phyloP scores from a whole-genome alignment of 2,888 invertebrate genomes.

The Lasioglossum oenotherae region DNA sequence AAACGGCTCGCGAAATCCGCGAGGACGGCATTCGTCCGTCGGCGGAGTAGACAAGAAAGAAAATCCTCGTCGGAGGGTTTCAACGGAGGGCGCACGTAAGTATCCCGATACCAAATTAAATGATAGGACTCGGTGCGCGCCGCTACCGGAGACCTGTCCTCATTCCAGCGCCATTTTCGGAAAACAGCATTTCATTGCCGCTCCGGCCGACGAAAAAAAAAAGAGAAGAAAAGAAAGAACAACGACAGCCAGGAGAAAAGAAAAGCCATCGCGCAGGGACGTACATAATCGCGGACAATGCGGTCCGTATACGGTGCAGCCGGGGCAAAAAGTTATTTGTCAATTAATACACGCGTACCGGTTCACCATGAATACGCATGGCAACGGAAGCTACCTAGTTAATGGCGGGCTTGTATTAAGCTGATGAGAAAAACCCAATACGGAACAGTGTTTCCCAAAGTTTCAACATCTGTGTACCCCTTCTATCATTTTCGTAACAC shows the following conservation, averaged over 20 bases:
- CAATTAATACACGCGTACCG: conserved; percentile 76
- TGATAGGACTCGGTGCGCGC: conserved; percentile 65
- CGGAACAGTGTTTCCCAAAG: background rate
- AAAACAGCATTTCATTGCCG: conserved; percentile 72
- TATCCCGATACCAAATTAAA: conserved; percentile 75
- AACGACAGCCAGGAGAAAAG: conserved; percentile 36
- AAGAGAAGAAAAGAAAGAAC: conserved; percentile 9
- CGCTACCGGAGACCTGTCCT: conserved; percentile 74
- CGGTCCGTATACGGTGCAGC: conserved; percentile 47
- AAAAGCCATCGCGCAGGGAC: conserved; percentile 33
- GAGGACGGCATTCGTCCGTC: conserved; percentile 27
- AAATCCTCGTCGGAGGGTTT: conserved; percentile 37
- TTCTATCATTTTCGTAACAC: too few relatives aligned
- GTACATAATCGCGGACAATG: conserved; percentile 74
- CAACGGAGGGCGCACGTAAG: conserved; percentile 53
- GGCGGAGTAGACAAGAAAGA: conserved; percentile 33
- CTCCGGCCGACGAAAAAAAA: conserved; percentile 32
- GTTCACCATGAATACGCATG: conserved; percentile 55
- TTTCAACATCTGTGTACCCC: too few relatives aligned
- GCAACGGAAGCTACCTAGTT: conserved; percentile 3
- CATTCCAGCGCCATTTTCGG: conserved; percentile 80
- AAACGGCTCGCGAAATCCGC: conserved; percentile 37
- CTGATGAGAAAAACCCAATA: conserved; percentile 47
- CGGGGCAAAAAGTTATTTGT: conserved; percentile 75
- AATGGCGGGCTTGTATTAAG: conserved; percentile 31